Evolutionary conservation across 2,797 vertebrate species (phyloP), one percentile per base, ranked within the genome.

Genomic region (Alectoris magna): DNA sequence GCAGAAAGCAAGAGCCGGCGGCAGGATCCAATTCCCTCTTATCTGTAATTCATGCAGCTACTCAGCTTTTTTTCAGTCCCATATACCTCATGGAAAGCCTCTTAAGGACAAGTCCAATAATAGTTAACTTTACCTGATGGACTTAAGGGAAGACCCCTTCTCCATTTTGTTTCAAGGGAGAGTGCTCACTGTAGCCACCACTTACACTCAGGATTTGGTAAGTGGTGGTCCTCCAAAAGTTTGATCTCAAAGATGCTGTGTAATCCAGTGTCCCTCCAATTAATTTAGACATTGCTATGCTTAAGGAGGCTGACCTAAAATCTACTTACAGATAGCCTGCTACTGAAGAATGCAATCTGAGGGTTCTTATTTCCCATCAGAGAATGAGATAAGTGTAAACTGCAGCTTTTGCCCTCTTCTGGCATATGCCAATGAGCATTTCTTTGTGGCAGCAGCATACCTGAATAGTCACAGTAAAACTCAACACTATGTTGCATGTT

Each of bases 21-120:
- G 97, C 94, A 97, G 96, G 95, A 94, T 94, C 79, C 63, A 36
- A 67, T 87, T 95, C 89, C 86, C 92, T 96, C 87, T 83, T 64
- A 29, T 63, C 85, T 80, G 55, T 71, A 95, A 91, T 0, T 0
- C 34, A 91, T 60, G 48, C 39, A 72, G 87, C 43, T 90, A 60
- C 31, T 91, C 85, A 51, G 8, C 17, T 80, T 77, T 51, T 51
- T 43, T 85, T 80, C 53, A 41, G 58, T 36, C 86, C 73, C 79
- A 49, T 13, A 3, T 71, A 69, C 49, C 39, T 68, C 75, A 86
- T 73, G 84, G 90, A 93, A 94, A 90, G 88, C 87, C 89, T 93
- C 92, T 95, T 80, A 67, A 77, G 95, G 82, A n/a, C 27, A 43
- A n/a, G 17, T 34, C 49, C 29, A 17, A 69, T 18, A 44, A 53